phyloP scores from a whole-genome alignment of 2,113 vertebrate species.

The Thinocorus orbignyianus region DNA sequence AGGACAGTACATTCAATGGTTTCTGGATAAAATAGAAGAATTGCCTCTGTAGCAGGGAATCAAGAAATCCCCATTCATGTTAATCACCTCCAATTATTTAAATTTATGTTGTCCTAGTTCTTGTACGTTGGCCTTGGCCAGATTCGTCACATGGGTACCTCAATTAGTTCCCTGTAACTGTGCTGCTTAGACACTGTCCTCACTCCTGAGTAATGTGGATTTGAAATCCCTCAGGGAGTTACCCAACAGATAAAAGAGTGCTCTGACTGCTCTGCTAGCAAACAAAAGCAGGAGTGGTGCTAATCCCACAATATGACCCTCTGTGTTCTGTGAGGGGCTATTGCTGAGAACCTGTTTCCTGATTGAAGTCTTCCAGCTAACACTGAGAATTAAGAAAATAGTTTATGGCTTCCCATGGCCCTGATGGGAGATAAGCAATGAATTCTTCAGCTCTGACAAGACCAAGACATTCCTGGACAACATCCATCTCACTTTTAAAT shows the following conservation, averaged over 20 bases:
- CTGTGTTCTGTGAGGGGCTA: background rate
- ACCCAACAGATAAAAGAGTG: background rate
- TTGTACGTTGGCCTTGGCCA: background rate
- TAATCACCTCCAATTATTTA: background rate
- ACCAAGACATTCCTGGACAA: background rate
- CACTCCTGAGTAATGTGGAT: background rate
- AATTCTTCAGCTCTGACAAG: background rate
- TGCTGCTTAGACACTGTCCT: background rate
- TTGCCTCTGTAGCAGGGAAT: background rate
- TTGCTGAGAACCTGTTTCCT: background rate
- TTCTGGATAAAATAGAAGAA: background rate
- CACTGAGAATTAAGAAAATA: background rate
- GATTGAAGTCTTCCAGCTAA: background rate
- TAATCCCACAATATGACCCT: background rate
- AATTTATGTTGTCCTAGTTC: background rate
- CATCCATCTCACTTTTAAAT: background rate
- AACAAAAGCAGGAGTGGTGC: background rate
- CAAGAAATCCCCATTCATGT: background rate
- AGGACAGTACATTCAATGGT: background rate
- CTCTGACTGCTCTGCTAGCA: background rate
- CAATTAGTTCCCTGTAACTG: background rate
- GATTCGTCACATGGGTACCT: background rate
- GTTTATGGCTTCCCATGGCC: background rate
- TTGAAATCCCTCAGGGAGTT: background rate
- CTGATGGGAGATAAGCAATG: background rate